Evolutionary conservation across 2,888 invertebrate species (phyloP), one percentile per base, ranked within the genome.

Genomic region (Aphidius colemani): DNA sequence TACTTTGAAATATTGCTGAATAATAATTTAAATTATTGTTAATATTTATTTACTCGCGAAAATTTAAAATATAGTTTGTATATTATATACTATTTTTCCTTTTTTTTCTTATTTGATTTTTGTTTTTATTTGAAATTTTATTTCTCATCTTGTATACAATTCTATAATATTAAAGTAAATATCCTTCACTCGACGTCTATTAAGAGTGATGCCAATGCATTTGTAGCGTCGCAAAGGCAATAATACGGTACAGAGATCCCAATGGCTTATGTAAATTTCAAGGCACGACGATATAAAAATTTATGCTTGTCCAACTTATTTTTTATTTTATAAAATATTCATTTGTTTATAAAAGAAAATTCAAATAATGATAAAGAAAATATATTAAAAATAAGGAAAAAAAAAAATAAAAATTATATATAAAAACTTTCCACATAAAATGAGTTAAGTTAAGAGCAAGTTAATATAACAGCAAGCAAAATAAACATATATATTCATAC

Each of bases 81-180:
- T 18, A 18, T n/a, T n/a, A 18, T 18, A 18, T 18, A 18, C 2
- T 18, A 18, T 18, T 18, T 13, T 13, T 13, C 13, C 13, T 13
- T 13, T 1, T 13, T 13, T 18, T 18, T 18, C 13, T 18, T 1
- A 1, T 18, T 18, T 18, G 2, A 18, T 18, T 18, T 18, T 18
- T 18, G 13, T 18, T 1, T 18, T 18, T 18, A 18, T 18, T 18
- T 18, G 13, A 18, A 18, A 18, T 18, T 18, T 18, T 44, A 11
- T 11, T 51, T n/a, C 50, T 45, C 11, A 30, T 8, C 9, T 10
- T 57, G 56, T 55, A n/a, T n/a, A 39, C 60, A 66, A 71, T 75
- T 76, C 74, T 74, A 74, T 77, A 75, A 80, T 72, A 78, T 79
- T 74, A 78, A 76, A 74, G 72, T 74, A 79, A 78, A 79, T 74